A percentile compares a stretch with the other conserved stretches of the same genome.
Evolutionary conservation across 2,113 vertebrate genomes (phyloP).

Genomic region (Pelusios castaneus): DNA sequence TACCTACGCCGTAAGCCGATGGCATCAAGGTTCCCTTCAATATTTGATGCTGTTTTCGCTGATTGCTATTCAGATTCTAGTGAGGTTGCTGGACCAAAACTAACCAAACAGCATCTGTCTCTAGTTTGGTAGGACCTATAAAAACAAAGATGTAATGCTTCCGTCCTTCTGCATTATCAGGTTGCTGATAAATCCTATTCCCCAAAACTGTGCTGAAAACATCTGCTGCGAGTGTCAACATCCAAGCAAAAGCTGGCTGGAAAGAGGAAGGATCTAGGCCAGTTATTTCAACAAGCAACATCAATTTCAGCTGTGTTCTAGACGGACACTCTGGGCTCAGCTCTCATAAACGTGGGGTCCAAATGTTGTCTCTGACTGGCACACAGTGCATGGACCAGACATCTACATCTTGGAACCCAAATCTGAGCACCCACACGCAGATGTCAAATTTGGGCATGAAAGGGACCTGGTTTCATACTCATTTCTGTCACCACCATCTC

Average conservation of each 20-base stretch:
- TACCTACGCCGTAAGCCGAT: not conserved
- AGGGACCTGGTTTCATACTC: not conserved
- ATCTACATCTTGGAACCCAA: too few species aligned
- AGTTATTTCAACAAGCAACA: not conserved
- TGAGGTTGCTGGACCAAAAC: not conserved
- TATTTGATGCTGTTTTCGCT: not conserved
- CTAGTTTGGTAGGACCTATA: slow-evolving; percentile 26
- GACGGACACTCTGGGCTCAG: not conserved
- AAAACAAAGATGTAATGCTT: not conserved
- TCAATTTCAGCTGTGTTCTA: not conserved
- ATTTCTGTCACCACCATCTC: not conserved
- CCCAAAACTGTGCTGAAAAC: not conserved
- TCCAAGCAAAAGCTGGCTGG: not conserved
- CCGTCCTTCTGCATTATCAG: not conserved
- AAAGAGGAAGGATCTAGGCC: not conserved
- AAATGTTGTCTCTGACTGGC: not conserved
- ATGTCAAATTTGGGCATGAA: not conserved
- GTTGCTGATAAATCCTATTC: not conserved
- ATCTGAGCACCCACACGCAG: not conserved
- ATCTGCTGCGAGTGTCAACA: not conserved
- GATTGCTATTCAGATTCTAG: not conserved
- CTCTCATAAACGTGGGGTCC: not conserved
- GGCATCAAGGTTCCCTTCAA: fast-evolving
- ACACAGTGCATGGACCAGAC: not conserved
- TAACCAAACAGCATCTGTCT: fast-evolving